Evolutionary conservation across 2,888 invertebrate species (phyloP).

Genomic region (Volucella inanis): DNA sequence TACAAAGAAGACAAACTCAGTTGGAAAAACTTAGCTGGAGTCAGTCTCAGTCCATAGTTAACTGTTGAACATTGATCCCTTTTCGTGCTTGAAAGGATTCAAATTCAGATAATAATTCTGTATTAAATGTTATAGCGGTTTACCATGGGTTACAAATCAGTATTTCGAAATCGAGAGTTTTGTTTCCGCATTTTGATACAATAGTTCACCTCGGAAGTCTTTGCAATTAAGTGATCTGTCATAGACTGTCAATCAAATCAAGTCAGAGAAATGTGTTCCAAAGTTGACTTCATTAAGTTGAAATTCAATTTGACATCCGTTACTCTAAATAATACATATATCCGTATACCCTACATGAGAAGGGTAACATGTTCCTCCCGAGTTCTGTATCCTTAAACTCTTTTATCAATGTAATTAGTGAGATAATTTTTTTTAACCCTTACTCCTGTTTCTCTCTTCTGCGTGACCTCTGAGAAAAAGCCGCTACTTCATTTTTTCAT

Average conservation of each 20-base stretch:
- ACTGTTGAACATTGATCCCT: too few relatives aligned
- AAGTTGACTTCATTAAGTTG: conserved; percentile 34
- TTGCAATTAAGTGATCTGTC: conserved; percentile 7
- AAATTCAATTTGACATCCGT: conserved; percentile 49
- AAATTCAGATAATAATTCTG: too few relatives aligned
- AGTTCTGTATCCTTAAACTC: background rate
- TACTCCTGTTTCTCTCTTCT: background rate
- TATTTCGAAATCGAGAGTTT: too few relatives aligned
- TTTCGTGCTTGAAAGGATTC: too few relatives aligned
- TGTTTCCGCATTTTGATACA: too few relatives aligned
- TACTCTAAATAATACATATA: conserved; percentile 23
- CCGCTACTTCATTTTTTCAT: conserved; percentile 62
- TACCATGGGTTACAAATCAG: too few relatives aligned
- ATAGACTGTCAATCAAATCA: conserved; percentile 59
- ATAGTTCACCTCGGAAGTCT: too few relatives aligned
- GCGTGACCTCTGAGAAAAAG: conserved; percentile 61
- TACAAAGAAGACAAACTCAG: too few relatives aligned
- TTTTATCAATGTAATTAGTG: conserved; percentile 64
- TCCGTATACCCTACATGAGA: conserved; percentile 29
- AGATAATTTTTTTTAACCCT: conserved; percentile 34
- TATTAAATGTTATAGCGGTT: too few relatives aligned
- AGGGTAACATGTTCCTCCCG: background rate
- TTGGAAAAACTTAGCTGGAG: too few relatives aligned
- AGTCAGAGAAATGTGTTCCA: conserved; percentile 30
- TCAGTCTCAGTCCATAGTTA: too few relatives aligned